phyloP scores from a whole-genome alignment of 2,113 vertebrate genomes.

The Bothrops jararaca region DNA sequence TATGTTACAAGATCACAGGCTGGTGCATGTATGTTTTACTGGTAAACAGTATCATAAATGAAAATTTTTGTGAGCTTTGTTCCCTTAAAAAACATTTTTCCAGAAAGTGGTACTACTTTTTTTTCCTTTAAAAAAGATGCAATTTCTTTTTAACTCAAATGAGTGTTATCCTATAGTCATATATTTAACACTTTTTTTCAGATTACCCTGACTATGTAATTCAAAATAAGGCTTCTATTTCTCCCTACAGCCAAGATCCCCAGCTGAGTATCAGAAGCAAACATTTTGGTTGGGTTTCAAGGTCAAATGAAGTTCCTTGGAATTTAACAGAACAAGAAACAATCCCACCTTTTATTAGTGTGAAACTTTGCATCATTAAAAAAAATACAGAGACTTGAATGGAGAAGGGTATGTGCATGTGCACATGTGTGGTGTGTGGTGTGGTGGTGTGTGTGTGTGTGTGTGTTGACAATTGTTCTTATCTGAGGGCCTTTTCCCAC shows the following conservation, averaged over 20 bases:
- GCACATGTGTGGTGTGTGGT: too few relatives aligned
- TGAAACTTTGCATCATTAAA: neutral
- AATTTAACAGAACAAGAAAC: slow-evolving; percentile 22
- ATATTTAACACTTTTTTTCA: slow-evolving; percentile 10
- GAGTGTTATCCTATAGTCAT: slow-evolving; percentile 59
- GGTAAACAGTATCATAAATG: slow-evolving; percentile 58
- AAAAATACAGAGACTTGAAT: neutral
- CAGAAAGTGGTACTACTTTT: slow-evolving; percentile 51
- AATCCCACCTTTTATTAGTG: slow-evolving; percentile 40
- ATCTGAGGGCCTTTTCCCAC: too few relatives aligned
- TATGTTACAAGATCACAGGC: slow-evolving; percentile 57
- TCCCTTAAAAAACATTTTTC: slow-evolving; percentile 55
- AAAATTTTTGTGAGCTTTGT: slow-evolving; percentile 57
- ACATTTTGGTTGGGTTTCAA: slow-evolving; percentile 57
- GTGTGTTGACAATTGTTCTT: too few relatives aligned
- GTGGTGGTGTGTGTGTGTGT: neutral
- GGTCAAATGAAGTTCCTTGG: slow-evolving; percentile 63
- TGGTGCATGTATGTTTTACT: slow-evolving; percentile 61
- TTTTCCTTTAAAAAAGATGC: neutral
- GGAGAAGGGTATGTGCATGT: neutral
- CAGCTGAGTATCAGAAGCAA: slow-evolving; percentile 44
- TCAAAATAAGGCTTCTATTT: slow-evolving; percentile 55
- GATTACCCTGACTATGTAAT: slow-evolving; percentile 39
- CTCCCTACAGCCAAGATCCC: slow-evolving; percentile 27
- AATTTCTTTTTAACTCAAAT: slow-evolving; percentile 61